Percentiles rank a stretch among this genome's conserved stretches.
Evolutionary conservation across 30 jellyfish, hydroid and myxozoan species (phyloP).

Genomic region (Aurelia aurita): DNA sequence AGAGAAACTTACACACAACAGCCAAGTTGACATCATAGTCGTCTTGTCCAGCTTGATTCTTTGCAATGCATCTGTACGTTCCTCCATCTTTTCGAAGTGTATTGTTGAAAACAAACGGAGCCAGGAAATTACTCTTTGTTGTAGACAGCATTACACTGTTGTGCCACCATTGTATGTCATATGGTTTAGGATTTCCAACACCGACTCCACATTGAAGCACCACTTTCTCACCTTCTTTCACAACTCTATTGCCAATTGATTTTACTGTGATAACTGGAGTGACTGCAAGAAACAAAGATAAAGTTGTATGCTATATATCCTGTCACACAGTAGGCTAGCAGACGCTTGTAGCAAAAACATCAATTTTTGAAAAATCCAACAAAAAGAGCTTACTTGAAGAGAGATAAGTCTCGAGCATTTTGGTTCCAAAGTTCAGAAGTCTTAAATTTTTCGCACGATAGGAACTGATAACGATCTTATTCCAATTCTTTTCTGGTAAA

Average conservation of each 20-base stretch:
- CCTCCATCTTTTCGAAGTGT: conserved; percentile 67
- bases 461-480: too few relatives aligned
- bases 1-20: conserved; percentile 53
- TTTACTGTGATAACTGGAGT: conserved; percentile 51
- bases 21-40: conserved; percentile 29
- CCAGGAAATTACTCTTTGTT: conserved; percentile 38
- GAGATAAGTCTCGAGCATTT: too few relatives aligned
- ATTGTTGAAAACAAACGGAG: conserved; percentile 61
- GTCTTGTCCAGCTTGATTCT: conserved; percentile 63
- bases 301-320: too few relatives aligned
- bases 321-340: too few relatives aligned
- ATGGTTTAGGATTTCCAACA: conserved; percentile 91
- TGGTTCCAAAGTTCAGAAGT: too few relatives aligned
- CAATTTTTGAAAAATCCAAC: too few relatives aligned
- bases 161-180: conserved; percentile 83
- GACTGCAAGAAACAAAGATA: conserved; percentile 5
- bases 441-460: too few relatives aligned
- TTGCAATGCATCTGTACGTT: conserved; percentile 75
- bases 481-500: too few relatives aligned
- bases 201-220: conserved; percentile 72
- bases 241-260: conserved; percentile 31
- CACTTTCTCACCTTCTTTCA: conserved; percentile 68
- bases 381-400: too few relatives aligned
- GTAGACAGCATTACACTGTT: conserved; percentile 45
- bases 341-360: too few relatives aligned